Evolutionary conservation across 2,888 invertebrate species (phyloP).

Genomic region (Craniophora ligustri): DNA sequence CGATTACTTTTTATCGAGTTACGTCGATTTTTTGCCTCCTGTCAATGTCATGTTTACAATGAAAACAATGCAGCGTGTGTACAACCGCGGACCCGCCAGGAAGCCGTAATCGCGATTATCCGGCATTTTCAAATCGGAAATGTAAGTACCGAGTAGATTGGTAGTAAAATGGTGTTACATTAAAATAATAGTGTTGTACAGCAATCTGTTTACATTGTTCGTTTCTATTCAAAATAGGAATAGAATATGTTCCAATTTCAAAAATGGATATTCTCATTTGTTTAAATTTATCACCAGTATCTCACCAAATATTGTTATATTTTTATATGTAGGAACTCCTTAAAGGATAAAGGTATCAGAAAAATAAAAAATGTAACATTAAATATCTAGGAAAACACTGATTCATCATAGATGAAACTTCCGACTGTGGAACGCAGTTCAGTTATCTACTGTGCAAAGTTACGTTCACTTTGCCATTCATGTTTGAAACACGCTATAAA

Average conservation of each 20-base stretch:
- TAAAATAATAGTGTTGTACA: constrained; percentile 25
- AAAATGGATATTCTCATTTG: too few relatives aligned
- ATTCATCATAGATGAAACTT: too few relatives aligned
- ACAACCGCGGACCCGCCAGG: constrained; percentile 58
- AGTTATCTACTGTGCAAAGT: constrained; percentile 18
- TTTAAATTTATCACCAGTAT: too few relatives aligned
- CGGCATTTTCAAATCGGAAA: constrained; percentile 68
- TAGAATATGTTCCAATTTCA: neutral
- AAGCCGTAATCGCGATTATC: constrained; percentile 66
- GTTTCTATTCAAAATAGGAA: neutral
- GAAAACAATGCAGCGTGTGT: constrained; percentile 62
- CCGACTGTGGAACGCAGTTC: neutral
- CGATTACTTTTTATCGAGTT: constrained; percentile 48
- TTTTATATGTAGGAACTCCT: too few relatives aligned
- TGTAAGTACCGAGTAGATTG: constrained; percentile 46
- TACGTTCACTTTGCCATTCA: constrained; percentile 34
- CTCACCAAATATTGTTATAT: too few relatives aligned
- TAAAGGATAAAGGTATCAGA: too few relatives aligned
- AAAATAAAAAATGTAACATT: too few relatives aligned
- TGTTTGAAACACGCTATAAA: constrained; percentile 28
- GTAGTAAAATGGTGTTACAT: constrained; percentile 35
- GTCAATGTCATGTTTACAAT: constrained; percentile 36
- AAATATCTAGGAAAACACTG: too few relatives aligned
- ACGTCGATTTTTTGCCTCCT: constrained; percentile 41
- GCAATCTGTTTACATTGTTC: constrained; percentile 1